Evolutionary conservation across 2,888 invertebrate species (phyloP).

Genomic region (Erebia ligea): DNA sequence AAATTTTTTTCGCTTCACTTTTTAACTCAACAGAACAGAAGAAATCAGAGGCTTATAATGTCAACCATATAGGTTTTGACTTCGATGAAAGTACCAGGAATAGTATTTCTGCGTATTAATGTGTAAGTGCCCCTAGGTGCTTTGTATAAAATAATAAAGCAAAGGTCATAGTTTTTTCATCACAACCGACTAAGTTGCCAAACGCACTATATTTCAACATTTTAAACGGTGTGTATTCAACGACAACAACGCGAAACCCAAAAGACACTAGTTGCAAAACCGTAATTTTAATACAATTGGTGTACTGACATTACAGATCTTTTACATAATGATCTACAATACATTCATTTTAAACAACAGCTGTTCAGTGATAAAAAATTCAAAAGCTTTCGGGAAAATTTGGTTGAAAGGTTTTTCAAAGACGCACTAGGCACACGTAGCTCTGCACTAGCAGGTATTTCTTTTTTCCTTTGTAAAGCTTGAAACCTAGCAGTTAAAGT

Average conservation of each 20-base stretch:
- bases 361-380: not conserved
- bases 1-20: no score
- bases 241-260: slow-evolving; percentile 25
- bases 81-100: not conserved
- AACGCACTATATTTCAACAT: slow-evolving; percentile 40
- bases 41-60: not conserved
- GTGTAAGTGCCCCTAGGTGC: not conserved
- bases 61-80: not conserved
- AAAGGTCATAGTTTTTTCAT: slow-evolving; percentile 47
- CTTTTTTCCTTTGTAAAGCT: no score
- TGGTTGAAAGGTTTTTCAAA: no score
- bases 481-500: no score
- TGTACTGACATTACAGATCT: slow-evolving; percentile 18
- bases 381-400: no score
- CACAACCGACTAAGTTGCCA: slow-evolving; percentile 44
- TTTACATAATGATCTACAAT: not conserved
- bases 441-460: no score
- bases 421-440: no score
- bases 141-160: slow-evolving; percentile 37
- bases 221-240: slow-evolving; percentile 30
- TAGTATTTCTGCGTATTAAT: slow-evolving; percentile 11
- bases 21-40: no score
- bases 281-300: slow-evolving; percentile 38
- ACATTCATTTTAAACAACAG: not conserved
- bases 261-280: slow-evolving; percentile 31